Evolutionary conservation across 2,797 vertebrate species (phyloP).

Genomic region (Urosaurus nigricauda): DNA sequence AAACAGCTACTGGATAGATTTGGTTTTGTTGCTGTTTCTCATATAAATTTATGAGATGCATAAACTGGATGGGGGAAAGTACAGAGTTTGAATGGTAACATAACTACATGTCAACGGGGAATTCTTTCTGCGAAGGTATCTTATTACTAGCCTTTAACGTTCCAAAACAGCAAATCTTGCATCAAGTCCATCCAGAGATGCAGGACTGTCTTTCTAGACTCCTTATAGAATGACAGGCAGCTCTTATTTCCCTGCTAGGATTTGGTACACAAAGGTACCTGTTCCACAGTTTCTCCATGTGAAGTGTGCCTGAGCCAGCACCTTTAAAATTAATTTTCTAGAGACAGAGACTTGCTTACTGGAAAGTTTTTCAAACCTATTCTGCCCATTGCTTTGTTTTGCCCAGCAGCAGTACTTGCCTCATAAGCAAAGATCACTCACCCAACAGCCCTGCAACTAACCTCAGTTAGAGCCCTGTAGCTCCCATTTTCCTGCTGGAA

Average conservation of each 20-base stretch:
- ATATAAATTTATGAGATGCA: neutral
- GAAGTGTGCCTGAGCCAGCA: conserved; percentile 24
- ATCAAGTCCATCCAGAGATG: neutral
- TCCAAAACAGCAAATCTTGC: neutral
- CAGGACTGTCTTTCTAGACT: neutral
- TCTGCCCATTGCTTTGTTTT: conserved; percentile 1
- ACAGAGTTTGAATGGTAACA: neutral
- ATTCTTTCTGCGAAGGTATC: neutral
- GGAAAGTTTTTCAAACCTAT: conserved; percentile 24
- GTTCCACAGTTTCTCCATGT: conserved; percentile 13
- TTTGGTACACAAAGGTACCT: neutral
- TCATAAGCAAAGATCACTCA: neutral
- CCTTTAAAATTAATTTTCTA: conserved; percentile 24
- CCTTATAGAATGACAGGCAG: conserved; percentile 24
- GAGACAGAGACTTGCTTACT: conserved; percentile 10
- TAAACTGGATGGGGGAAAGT: neutral
- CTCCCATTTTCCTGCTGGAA: neutral
- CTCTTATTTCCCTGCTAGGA: conserved; percentile 24
- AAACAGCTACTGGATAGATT: neutral
- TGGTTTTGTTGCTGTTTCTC: neutral
- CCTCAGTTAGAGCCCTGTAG: neutral
- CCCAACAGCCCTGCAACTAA: conserved; percentile 12
- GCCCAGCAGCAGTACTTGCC: neutral
- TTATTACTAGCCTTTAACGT: neutral
- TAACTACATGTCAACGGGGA: neutral